Conservation (phyloP, 2,113 vertebrate genomes). For the Harpagus bidentatus region DNA sequence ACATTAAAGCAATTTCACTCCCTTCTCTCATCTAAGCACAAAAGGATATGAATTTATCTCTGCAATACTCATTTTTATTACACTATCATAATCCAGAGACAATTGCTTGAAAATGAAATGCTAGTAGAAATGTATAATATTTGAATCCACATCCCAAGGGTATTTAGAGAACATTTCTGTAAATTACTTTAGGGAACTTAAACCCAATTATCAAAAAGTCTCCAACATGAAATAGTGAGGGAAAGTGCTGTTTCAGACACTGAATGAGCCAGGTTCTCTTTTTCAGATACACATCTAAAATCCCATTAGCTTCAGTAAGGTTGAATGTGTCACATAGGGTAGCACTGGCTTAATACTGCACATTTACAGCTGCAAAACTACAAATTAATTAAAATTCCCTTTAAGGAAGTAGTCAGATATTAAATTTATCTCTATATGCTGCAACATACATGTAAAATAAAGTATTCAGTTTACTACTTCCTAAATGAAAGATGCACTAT, state of each 20-base stretch:
- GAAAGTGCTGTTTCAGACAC: neutral
- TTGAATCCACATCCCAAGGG: neutral
- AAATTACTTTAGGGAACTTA: neutral
- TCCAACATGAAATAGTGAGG: neutral
- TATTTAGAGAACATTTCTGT: neutral
- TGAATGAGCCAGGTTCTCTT: neutral
- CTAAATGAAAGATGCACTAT: neutral
- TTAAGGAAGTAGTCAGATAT: neutral
- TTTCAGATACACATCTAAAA: neutral
- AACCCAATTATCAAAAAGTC: neutral
- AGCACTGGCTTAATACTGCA: neutral
- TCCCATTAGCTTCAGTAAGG: neutral
- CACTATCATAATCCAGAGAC: neutral
- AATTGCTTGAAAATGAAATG: neutral
- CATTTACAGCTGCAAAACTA: neutral
- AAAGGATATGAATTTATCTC: neutral
- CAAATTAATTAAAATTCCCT: neutral
- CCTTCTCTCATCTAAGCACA: neutral
- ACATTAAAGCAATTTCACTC: neutral
- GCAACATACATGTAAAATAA: neutral
- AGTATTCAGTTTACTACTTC: neutral
- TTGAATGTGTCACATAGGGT: neutral
- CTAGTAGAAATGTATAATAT: neutral
- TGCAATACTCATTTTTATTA: neutral
- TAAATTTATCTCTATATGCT: neutral